Percentiles rank a stretch among this genome's conserved stretches.
These are phyloP conservation scores for Machimus rusticus DNA, from an alignment of 2,888 invertebrate species.

Conservation along the genomic window DNA sequence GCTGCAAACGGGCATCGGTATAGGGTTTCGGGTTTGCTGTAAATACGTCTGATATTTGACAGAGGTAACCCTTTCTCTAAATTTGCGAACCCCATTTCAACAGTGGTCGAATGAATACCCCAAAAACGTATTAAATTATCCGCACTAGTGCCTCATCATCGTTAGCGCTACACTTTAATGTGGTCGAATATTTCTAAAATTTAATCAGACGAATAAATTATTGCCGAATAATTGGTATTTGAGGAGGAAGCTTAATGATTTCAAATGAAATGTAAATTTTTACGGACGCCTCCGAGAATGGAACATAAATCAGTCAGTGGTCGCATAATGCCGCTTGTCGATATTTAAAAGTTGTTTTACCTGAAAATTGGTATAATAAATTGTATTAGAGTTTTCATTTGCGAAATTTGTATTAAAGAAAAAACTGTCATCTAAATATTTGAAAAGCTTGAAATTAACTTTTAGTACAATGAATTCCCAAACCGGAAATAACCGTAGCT, in stretches of 20 bases:
- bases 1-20: neutral
- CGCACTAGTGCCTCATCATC: neutral
- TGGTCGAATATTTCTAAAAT: neutral
- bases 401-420: neutral
- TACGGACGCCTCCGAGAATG: neutral
- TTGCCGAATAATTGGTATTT: neutral
- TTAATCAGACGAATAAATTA: neutral
- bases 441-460: neutral
- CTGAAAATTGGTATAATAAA: neutral
- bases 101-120: neutral
- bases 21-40: neutral
- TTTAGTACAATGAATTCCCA: neutral
- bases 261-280: neutral
- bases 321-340: neutral
- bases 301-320: neutral
- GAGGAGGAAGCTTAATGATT: neutral
- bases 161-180: neutral
- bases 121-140: neutral
- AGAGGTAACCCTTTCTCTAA: neutral
- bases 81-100: neutral
- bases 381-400: neutral
- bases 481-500: neutral
- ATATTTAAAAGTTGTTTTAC: neutral
- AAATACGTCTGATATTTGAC: neutral
- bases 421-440: neutral